phyloP scores from a whole-genome alignment of 2,888 invertebrate genomes.

The Acronicta psi region DNA sequence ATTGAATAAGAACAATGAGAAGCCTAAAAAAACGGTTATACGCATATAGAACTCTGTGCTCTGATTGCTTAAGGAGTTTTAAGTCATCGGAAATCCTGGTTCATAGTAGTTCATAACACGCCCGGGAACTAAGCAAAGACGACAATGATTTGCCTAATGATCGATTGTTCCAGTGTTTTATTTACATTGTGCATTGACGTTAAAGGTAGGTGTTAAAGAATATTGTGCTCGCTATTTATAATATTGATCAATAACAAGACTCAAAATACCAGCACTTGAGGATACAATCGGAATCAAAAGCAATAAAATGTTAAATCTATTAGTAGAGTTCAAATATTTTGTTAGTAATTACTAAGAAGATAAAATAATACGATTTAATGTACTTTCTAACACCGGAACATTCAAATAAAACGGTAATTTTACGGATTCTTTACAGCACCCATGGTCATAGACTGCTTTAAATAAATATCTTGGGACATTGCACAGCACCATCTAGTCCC shows the following conservation, averaged over 20 bases:
- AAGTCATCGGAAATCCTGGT: constrained; percentile 81
- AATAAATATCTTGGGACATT: too few relatives aligned
- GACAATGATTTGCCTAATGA: constrained; percentile 33
- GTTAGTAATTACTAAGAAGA: too few relatives aligned
- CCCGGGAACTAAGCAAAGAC: constrained; percentile 29
- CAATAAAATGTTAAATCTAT: not conserved
- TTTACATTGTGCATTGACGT: constrained; percentile 18
- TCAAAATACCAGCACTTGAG: not conserved
- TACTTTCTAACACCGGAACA: too few relatives aligned
- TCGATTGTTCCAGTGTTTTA: constrained; percentile 31
- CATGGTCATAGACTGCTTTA: too few relatives aligned
- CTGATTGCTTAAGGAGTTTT: constrained; percentile 62
- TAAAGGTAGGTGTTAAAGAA: constrained; percentile 16
- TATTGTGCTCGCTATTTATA: not conserved
- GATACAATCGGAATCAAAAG: not conserved
- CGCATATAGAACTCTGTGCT: constrained; percentile 71
- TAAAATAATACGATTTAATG: too few relatives aligned
- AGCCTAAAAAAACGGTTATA: constrained; percentile 67
- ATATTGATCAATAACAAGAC: not conserved
- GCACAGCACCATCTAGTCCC: too few relatives aligned
- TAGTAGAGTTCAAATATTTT: too few relatives aligned
- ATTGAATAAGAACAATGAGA: constrained; percentile 70
- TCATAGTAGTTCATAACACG: constrained; percentile 64
- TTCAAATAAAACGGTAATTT: too few relatives aligned
- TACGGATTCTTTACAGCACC: too few relatives aligned